Evolutionary conservation across 1,140 invertebrate species (phyloP), one percentile per base, ranked within the genome.

Genomic region (Pogonus chalceus): DNA sequence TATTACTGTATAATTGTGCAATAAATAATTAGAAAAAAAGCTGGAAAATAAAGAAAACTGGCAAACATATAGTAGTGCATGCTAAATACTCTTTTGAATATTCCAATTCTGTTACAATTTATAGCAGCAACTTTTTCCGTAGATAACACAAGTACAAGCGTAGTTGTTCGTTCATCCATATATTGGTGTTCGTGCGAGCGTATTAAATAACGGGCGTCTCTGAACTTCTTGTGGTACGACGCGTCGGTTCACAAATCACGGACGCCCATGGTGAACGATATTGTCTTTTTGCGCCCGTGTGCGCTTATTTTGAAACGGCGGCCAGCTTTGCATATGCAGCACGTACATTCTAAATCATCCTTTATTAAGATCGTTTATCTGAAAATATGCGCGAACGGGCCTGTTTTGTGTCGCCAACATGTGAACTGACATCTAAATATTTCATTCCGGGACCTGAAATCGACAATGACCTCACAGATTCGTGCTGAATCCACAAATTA

Each of bases 321-420:
- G 37, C 37, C 9, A 18, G 37, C 37, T 43, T 43, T 43, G 37
- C 37, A 43, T 43, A 43, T 43, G 37, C 37, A 43, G 9, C 37
- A 16, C 37, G 37, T 43, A 43, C 37, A 43, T 43, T 43, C 37
- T 43, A 43, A 43, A 43, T 43, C 37, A 43, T 43, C 37, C 37
- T 43, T 43, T 43, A 43, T 43, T 43, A 43, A 43, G 37, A 43
- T 43, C 37, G 37, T 43, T 43, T 43, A 43, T 43, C 37, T 43
- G 37, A 16, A 43, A 43, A 43, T 43, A 43, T 43, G 7, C 37
- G 37, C 18, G n/a, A n/a, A n/a, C 37, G 37, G 37, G 7, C 37
- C 18, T 16, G 9, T 43, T 43, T 43, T 12, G 18, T 18, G 37
- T 16, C 18, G 37, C 18, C 9, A 16, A 43, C 37, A 43, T 43